Evolutionary conservation across 2,888 invertebrate species (phyloP).

Genomic region (Phalera bucephala): DNA sequence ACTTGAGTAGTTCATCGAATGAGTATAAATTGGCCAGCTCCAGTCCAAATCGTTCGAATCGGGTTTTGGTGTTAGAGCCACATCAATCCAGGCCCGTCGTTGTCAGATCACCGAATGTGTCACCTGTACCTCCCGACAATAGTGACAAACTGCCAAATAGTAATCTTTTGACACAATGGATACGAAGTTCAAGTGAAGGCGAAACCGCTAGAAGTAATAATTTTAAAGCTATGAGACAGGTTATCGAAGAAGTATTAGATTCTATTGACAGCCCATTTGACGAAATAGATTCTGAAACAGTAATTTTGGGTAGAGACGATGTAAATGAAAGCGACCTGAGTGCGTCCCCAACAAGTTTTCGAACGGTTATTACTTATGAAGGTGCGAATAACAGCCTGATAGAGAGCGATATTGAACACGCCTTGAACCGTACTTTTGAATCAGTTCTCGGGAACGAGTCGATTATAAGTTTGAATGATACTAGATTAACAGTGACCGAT

Average conservation of each 20-base stretch:
- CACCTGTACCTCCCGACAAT: conserved; percentile 4
- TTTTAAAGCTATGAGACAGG: conserved; percentile 34
- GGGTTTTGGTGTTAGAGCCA: conserved; percentile 36
- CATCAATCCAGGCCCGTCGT: conserved; percentile 11
- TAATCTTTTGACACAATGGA: conserved; percentile 29
- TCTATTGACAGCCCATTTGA: conserved; percentile 32
- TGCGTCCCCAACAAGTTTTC: conserved; percentile 38
- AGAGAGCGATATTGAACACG: conserved; percentile 34
- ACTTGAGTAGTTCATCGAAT: conserved; percentile 26
- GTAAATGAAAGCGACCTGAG: conserved; percentile 19
- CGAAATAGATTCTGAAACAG: conserved; percentile 36
- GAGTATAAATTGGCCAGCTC: neutral
- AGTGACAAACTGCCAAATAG: conserved; percentile 21
- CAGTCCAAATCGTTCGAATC: conserved; percentile 28
- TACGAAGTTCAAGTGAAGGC: conserved; percentile 19
- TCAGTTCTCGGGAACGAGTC: conserved; percentile 35
- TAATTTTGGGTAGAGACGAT: conserved; percentile 33
- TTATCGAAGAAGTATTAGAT: conserved; percentile 54
- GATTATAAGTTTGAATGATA: conserved; percentile 30
- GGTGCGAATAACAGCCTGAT: conserved; percentile 27
- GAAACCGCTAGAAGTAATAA: conserved; percentile 26
- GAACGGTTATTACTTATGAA: conserved; percentile 36
- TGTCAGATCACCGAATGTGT: conserved; percentile 3
- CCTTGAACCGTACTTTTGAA: conserved; percentile 42
- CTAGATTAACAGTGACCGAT: conserved; percentile 34